phyloP scores from a whole-genome alignment of 2,113 vertebrate genomes.

The Carettochelys insculpta region DNA sequence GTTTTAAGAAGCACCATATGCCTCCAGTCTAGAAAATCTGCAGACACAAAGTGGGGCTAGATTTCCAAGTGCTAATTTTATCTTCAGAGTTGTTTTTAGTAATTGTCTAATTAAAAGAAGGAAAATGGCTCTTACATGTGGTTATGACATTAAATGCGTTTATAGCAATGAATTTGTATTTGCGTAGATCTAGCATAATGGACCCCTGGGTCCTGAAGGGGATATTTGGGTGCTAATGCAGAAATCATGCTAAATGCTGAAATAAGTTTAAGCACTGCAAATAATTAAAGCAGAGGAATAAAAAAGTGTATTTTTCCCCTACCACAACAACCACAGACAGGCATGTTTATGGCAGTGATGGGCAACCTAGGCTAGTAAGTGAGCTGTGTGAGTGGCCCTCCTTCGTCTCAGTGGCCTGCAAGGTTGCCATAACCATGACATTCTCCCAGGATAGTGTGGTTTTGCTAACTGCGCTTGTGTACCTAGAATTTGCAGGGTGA shows the following conservation, averaged over 20 bases:
- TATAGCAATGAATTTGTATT: not conserved
- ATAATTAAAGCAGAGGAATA: not conserved
- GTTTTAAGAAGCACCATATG: slow-evolving; percentile 8
- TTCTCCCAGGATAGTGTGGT: no score
- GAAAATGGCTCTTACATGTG: slow-evolving; percentile 28
- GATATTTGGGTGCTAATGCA: not conserved
- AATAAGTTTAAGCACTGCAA: not conserved
- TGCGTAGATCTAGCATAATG: not conserved
- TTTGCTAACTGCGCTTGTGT: no score
- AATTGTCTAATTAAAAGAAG: slow-evolving; percentile 37
- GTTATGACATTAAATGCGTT: slow-evolving; percentile 20
- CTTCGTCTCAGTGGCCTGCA: no score
- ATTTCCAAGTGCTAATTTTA: slow-evolving; percentile 34
- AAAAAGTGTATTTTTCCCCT: not conserved
- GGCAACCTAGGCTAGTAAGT: no score
- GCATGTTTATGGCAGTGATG: no score
- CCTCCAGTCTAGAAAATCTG: slow-evolving; percentile 46
- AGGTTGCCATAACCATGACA: no score
- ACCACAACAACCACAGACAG: not conserved
- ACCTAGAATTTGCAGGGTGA: no score
- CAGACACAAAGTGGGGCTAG: slow-evolving; percentile 29
- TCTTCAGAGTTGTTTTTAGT: slow-evolving; percentile 14
- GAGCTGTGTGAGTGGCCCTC: no score
- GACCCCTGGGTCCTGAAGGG: not conserved
- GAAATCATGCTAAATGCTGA: not conserved